These are phyloP conservation scores for Anisognathus igniventris DNA, from an alignment of 2,797 vertebrate genomes.

Conservation along the genomic window DNA sequence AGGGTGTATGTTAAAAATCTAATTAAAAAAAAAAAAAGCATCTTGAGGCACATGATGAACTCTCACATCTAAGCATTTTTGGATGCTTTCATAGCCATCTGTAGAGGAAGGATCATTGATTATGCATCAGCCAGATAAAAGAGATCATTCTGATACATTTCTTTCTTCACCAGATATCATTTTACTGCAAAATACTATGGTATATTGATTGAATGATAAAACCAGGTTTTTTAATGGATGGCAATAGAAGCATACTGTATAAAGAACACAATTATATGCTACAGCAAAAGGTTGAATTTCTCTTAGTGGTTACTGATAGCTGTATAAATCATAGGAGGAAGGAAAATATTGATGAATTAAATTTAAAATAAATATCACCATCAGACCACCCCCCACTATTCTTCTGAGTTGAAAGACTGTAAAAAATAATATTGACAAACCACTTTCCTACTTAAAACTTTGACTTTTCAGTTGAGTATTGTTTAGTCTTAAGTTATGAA, in stretches of 20 bases:
- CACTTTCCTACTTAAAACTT: background rate
- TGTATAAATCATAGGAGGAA: conserved; percentile 19
- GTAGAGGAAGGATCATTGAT: conserved; percentile 65
- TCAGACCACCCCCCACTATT: background rate
- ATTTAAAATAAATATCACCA: background rate
- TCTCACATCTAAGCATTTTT: conserved; percentile 62
- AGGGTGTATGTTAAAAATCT: conserved; percentile 36
- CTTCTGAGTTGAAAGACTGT: background rate
- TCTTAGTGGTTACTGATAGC: background rate
- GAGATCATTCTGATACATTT: conserved; percentile 57
- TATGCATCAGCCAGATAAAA: conserved; percentile 65
- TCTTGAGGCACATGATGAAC: conserved; percentile 53
- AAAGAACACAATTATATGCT: background rate
- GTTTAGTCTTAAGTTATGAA: background rate
- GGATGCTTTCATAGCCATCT: conserved; percentile 67
- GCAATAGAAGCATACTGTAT: background rate
- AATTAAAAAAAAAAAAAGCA: conserved; percentile 27
- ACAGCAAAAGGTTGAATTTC: background rate
- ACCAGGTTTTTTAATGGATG: background rate
- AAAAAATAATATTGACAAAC: background rate
- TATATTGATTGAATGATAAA: conserved; percentile 27
- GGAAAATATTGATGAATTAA: background rate
- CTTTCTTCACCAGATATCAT: conserved; percentile 30
- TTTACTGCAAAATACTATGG: conserved; percentile 23
- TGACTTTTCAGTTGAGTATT: background rate